phyloP scores from a whole-genome alignment of 35 echinoderm and acorn worm species.

The Heliocidaris erythrogramma region DNA sequence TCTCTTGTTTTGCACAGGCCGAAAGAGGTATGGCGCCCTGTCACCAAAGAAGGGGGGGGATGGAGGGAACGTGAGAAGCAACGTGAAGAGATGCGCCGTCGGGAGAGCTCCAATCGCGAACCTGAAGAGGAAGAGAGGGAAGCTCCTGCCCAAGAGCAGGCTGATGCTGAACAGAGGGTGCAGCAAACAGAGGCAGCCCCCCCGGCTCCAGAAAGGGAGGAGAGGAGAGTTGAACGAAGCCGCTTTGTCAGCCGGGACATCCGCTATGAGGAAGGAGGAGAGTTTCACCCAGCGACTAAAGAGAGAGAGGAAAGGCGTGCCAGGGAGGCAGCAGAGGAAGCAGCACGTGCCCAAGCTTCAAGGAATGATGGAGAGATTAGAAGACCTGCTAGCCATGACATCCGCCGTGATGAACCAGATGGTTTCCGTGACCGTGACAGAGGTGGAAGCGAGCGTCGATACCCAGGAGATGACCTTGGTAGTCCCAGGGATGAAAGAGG shows the following conservation, averaged over 20 bases:
- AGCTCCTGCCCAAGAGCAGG: slow-evolving; percentile 25
- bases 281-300: slow-evolving; percentile 20
- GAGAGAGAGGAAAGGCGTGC: neutral
- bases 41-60: slow-evolving; percentile 44
- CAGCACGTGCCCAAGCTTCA: neutral
- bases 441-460: neutral
- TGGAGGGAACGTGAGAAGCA: slow-evolving; percentile 42
- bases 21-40: slow-evolving; percentile 31
- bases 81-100: neutral
- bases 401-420: slow-evolving; percentile 6
- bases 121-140: slow-evolving; percentile 33
- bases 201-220: slow-evolving; percentile 26
- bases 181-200: neutral
- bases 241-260: slow-evolving; percentile 59
- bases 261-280: slow-evolving; percentile 50
- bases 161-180: neutral
- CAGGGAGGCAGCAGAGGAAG: neutral
- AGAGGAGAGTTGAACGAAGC: slow-evolving; percentile 32
- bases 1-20: neutral
- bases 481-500: slow-evolving; percentile 44
- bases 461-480: slow-evolving; percentile 6
- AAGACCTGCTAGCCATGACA: slow-evolving; percentile 41
- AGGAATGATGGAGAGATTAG: slow-evolving; percentile 30
- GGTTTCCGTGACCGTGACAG: slow-evolving; percentile 17
- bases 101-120: neutral